Percentiles rank a stretch among this genome's conserved stretches.
phyloP scores from a whole-genome alignment of 2,113 vertebrate species.

The Tricholaema leucomelas region DNA sequence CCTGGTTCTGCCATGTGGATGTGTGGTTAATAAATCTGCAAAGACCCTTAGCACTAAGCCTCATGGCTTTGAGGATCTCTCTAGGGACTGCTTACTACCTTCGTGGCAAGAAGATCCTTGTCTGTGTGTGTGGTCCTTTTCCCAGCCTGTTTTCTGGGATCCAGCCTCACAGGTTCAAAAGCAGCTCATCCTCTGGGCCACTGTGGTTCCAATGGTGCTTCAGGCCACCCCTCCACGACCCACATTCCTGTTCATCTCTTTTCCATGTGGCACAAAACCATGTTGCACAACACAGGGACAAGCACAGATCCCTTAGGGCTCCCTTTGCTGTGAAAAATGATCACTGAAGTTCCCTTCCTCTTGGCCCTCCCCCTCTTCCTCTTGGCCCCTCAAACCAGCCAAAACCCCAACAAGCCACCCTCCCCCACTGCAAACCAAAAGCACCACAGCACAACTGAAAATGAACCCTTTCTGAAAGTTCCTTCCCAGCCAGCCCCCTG shows the following conservation, averaged over 20 bases:
- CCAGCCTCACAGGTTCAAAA: neutral
- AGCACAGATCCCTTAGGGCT: neutral
- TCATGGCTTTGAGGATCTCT: neutral
- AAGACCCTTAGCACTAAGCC: neutral
- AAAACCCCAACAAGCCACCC: too few relatives aligned
- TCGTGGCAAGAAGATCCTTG: neutral
- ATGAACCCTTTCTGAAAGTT: neutral
- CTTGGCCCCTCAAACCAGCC: too few relatives aligned
- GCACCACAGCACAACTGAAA: neutral
- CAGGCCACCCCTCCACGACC: neutral
- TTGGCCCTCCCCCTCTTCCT: neutral
- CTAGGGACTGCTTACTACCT: too few relatives aligned
- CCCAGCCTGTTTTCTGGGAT: neutral
- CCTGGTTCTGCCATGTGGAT: neutral
- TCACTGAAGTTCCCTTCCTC: rapidly evolving
- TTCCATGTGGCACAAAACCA: too few relatives aligned
- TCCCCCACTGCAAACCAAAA: too few relatives aligned
- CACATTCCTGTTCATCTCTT: rapidly evolving
- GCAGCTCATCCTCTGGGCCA: neutral
- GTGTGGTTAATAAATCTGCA: neutral
- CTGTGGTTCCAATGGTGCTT: neutral
- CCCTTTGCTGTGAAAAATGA: neutral
- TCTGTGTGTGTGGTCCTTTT: neutral
- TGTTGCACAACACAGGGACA: neutral
- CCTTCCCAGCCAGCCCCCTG: rapidly evolving